These are phyloP conservation scores for Ammodytes dubius DNA, from an alignment of 2,113 vertebrate genomes.

Conservation along the genomic window DNA sequence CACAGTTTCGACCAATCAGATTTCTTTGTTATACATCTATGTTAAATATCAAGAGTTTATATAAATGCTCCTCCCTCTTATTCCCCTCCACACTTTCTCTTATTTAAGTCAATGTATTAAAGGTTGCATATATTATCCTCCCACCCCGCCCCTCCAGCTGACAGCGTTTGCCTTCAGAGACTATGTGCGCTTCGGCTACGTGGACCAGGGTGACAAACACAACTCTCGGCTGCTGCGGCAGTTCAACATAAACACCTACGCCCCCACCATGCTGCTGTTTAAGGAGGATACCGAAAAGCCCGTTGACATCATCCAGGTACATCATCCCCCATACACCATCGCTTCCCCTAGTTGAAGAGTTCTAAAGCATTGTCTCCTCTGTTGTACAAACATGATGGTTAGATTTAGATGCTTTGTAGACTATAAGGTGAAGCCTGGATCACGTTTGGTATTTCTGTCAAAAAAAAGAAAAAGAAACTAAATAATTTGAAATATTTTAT, in stretches of 20 bases:
- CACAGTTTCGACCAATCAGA: neutral
- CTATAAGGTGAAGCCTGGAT: neutral
- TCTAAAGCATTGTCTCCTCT: neutral
- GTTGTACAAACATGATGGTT: too few species aligned
- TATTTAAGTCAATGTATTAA: neutral
- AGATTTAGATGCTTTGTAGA: neutral
- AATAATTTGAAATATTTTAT: neutral
- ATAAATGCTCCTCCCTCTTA: neutral
- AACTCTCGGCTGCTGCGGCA: conserved; percentile 84
- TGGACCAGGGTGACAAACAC: conserved; percentile 85
- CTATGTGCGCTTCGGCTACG: conserved; percentile 93
- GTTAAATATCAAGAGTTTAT: neutral
- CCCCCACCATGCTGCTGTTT: conserved; percentile 93
- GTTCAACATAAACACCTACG: conserved; percentile 90
- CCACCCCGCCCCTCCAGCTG: conserved; percentile 81
- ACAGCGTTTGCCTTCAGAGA: conserved; percentile 92
- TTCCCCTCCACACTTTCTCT: neutral
- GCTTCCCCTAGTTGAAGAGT: too few species aligned
- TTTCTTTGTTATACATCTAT: neutral
- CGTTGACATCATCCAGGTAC: conserved; percentile 91
- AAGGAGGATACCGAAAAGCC: conserved; percentile 91
- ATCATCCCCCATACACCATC: neutral
- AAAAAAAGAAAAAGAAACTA: too few species aligned
- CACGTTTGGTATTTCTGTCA: neutral
- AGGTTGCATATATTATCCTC: neutral